Percentiles rank a stretch among this genome's conserved stretches.
phyloP scores from a whole-genome alignment of 1,140 invertebrate species.

The Trichoplusia ni region DNA sequence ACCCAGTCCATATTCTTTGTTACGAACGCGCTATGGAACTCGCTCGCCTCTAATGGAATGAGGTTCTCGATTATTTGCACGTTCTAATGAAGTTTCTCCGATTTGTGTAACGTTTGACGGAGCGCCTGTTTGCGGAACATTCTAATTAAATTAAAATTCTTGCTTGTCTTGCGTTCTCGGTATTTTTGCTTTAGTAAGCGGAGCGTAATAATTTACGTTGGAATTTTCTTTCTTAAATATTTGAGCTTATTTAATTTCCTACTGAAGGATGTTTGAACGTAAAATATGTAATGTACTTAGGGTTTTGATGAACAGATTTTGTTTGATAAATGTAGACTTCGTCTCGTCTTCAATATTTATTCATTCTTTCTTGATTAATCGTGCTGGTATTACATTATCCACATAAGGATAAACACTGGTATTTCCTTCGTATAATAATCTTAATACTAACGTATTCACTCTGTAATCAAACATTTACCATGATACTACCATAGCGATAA shows the following conservation, averaged over 20 bases:
- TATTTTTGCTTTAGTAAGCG: not conserved
- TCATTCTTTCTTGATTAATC: too few relatives aligned
- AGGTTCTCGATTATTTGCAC: not conserved
- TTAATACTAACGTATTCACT: too few relatives aligned
- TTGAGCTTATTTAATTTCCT: not conserved
- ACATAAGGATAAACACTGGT: too few relatives aligned
- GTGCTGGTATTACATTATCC: too few relatives aligned
- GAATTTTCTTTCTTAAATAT: slow-evolving; percentile 7
- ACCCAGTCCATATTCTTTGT: too few relatives aligned
- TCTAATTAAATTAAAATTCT: slow-evolving; percentile 5
- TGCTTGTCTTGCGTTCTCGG: not conserved
- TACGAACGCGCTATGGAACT: too few relatives aligned
- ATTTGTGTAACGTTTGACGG: slow-evolving; percentile 2
- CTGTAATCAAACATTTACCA: too few relatives aligned
- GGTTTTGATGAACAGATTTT: not conserved
- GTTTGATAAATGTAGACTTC: not conserved
- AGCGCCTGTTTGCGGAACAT: slow-evolving; percentile 7
- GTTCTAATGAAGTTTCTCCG: not conserved
- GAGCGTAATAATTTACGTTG: not conserved
- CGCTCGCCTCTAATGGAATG: too few relatives aligned
- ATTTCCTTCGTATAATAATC: too few relatives aligned
- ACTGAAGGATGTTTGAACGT: not conserved
- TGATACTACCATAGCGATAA: too few relatives aligned
- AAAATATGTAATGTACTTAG: slow-evolving; percentile 1
- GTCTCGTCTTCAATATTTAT: too few relatives aligned